Evolutionary conservation across 2,113 vertebrate species (phyloP).

Genomic region (Eira barbara): DNA sequence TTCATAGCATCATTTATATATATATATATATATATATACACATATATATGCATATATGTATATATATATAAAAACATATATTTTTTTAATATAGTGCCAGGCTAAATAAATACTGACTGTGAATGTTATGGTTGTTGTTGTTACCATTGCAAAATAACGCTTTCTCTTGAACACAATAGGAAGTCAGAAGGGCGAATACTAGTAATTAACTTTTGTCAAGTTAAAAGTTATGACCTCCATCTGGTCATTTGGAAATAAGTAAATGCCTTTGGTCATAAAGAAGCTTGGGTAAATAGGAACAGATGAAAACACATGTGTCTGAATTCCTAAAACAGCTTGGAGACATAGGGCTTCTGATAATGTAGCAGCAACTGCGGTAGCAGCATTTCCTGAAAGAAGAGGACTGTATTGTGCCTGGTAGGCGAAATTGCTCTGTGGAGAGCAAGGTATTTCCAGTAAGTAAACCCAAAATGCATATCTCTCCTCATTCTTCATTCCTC

Average conservation of each 20-base stretch:
- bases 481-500: neutral
- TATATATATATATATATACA: accelerated
- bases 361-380: neutral
- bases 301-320: neutral
- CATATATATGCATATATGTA: too few species aligned
- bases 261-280: neutral
- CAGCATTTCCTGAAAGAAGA: neutral
- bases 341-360: too few species aligned
- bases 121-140: neutral
- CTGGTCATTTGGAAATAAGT: neutral
- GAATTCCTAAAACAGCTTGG: neutral
- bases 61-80: too few species aligned
- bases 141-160: neutral
- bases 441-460: neutral
- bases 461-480: neutral
- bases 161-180: neutral
- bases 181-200: neutral
- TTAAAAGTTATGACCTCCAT: neutral
- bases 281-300: neutral
- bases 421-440: neutral
- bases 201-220: slow-evolving; percentile 3
- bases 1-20: neutral
- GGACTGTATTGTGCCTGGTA: too few species aligned
- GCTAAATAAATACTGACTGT: neutral
- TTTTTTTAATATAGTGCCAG: neutral